Evolutionary conservation across 1,140 invertebrate species (phyloP), one percentile per base, ranked within the genome.

Genomic region (Zaprionus inermis): DNA sequence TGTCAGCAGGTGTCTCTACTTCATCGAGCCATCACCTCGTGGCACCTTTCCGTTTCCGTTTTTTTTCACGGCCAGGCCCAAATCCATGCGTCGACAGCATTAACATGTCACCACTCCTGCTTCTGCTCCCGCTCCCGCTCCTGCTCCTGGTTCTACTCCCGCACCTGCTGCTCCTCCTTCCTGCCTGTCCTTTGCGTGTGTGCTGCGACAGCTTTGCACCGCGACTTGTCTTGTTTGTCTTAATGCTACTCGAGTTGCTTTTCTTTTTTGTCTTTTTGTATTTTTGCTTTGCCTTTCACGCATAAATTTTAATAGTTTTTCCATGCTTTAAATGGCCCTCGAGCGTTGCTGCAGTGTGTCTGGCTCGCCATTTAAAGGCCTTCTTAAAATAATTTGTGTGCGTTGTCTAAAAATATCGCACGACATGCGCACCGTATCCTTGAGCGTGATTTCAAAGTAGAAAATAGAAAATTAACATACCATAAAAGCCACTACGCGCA

Each of bases 221-320:
- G 71, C 30, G 49, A 69, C 58, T 70, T 57, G 72, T 70, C 72
- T 70, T 49, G 49, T 36, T 30, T 44, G 16, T 54, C 60, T 54
- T 22, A 28, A 24, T 38, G 34, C 20, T 54, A 38, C 60, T 54
- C 34, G 34, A 49, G 55, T 30, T 65, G 14, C 49, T 30, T 11
- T 24, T 59, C 44, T 55, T 32, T 9, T 22, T 36, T 11, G 22
- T 52, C 9, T 14, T 65, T 18, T 60, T 58, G 51, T 68, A 76
- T 38, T 69, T 46, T 65, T 63, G 56, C n/a, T n/a, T 70, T 70
- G 41, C 76, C 58, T 72, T 44, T 68, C 65, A 83, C 84, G 84
- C 84, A 88, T 88, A 88, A 75, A 88, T 89, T 88, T 78, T 75
- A 84, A 88, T 89, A 84, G 80, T 88, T 83, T 80, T 78, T 54